Evolutionary conservation across 2,113 vertebrate genomes (phyloP).

Genomic region (Ailurus styani): DNA sequence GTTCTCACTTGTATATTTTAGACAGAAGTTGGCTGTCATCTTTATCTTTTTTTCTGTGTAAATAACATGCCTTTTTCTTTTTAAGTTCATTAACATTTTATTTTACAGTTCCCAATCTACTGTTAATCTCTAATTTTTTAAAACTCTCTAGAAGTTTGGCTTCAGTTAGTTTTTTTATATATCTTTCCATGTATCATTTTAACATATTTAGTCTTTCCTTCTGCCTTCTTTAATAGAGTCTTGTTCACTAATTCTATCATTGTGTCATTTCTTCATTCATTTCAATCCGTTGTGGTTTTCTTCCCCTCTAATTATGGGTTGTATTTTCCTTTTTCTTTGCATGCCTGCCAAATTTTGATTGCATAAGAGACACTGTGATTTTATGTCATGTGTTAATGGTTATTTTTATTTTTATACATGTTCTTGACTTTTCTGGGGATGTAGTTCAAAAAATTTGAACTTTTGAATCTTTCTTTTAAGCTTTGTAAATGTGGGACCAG

Average conservation of each 20-base stretch:
- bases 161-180: neutral
- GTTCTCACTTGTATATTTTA: neutral
- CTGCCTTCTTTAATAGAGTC: neutral
- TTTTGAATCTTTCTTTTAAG: neutral
- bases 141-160: neutral
- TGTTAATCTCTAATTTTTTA: neutral
- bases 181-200: neutral
- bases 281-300: neutral
- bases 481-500: neutral
- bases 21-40: neutral
- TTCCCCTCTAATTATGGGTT: neutral
- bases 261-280: neutral
- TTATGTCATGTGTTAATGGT: neutral
- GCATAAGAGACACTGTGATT: neutral
- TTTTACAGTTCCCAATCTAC: neutral
- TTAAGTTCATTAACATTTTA: neutral
- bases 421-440: neutral
- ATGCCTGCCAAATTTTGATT: neutral
- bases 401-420: neutral
- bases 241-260: neutral
- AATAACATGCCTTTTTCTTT: neutral
- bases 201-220: neutral
- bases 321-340: neutral
- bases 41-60: neutral
- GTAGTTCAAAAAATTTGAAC: neutral